Base-by-base conservation (phyloP, 2,113 vertebrate genomes). In the Semnopithecus entellus region DNA sequence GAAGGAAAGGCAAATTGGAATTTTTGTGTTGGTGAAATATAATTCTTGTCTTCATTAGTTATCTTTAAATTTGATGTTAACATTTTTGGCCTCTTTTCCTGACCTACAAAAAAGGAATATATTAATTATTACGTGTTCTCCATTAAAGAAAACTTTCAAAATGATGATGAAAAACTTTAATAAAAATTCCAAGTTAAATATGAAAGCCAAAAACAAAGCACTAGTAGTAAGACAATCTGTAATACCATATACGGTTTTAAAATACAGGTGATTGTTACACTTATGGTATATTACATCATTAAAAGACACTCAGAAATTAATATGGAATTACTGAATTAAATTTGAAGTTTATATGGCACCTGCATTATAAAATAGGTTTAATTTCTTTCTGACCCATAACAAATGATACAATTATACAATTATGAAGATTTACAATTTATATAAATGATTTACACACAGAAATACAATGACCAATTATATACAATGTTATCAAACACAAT, bases 61-160 rank as follows among this genome's bases (percentile, higher is more conserved):
- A 84, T 98, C 93, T 98, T 99, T 91, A 97, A 97, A 75, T 98
- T 97, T 40, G 98, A 97, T 25, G 98, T 93, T 97, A 98, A 98
- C 52, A n/a, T 98, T 91, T 97, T 98, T 89, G 97, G 52, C 6
- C 94, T 98, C 83, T 98, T 98, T 97, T 97, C 97, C 66, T 96
- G 98, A 97, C 92, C 99, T 99, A 98, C 27, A 96, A 98, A 97
- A 98, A 95, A 91, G 43, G 20, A 98, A 80, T 72, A 59, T 66
- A 90, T 70, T 82, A 84, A 96, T 96, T 93, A 76, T 64, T 81
- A 86, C 25, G 76, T 52, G 14, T 95, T 88, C 50, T 95, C 76
- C n/a, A 88, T 72, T 57, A 88, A 97, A 94, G 93, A 22, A 88
- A 88, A 50, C n/a, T 94, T 97, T 95, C 8, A 73, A 97, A 96